Evolutionary conservation across 2,113 vertebrate genomes (phyloP).

Genomic region (Aplodontia rufa): DNA sequence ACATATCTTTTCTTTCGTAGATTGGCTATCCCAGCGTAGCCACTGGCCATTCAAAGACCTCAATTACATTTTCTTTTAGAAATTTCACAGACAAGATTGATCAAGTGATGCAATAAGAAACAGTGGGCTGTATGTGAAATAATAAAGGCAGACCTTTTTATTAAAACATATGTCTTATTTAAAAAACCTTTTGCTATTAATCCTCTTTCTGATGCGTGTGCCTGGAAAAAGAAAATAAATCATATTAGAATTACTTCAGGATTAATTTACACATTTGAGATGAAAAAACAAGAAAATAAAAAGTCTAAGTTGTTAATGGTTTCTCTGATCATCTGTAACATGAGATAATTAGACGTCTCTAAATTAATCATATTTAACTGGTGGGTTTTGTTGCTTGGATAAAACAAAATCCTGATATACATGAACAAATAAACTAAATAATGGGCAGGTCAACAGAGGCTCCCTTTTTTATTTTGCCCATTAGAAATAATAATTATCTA

Average conservation of each 20-base stretch:
- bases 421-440: background rate
- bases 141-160: background rate
- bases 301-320: background rate
- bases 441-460: background rate
- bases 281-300: background rate
- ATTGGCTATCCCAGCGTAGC: background rate
- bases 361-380: background rate
- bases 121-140: background rate
- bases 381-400: background rate
- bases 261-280: background rate
- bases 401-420: background rate
- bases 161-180: background rate
- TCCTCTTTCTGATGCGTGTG: background rate
- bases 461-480: background rate
- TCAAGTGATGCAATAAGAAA: background rate
- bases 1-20: background rate
- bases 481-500: background rate
- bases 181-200: background rate
- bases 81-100: background rate
- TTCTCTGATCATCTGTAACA: background rate
- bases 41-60: background rate
- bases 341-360: background rate
- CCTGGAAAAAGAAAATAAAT: background rate
- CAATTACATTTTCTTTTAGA: background rate
- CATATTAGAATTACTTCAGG: background rate